Evolutionary conservation across 2,797 vertebrate genomes (phyloP), one percentile per base, ranked within the genome.

Genomic region (Heteromormyrus szaboi): DNA sequence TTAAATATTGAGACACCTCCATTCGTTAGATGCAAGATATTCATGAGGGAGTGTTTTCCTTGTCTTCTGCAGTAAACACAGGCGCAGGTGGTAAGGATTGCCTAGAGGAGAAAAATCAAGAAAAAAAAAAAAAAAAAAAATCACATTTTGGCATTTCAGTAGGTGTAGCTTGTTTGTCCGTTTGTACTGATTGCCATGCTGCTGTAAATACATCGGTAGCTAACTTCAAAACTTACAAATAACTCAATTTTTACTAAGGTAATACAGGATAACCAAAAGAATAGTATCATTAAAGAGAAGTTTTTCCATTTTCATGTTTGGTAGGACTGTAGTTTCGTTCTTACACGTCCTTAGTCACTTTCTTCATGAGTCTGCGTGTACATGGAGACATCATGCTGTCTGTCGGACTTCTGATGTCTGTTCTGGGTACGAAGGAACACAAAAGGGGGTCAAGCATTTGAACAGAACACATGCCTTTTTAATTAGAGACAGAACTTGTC

Each of bases 321-420:
- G 11, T 72, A n/a, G 33, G 19, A 25, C 22, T 62, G 29, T 72
- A 12, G 17, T 37, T 44, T 79, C 5, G 72, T 41, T 37, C 91
- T 89, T 89, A 91, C 91, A 86, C 68, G 29, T 87, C 56, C 86
- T 90, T 91, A 44, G 76, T 12, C 76, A 76, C 59, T 88, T 88
- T 89, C 86, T 89, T 91, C 87, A 90, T 68, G 56, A 93, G 90
- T 48, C 59, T 88, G 68, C 88, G 89, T 50, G 92, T 91, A 50
- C 92, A 93, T 8, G 92, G 92, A 53, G 92, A 93, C 17, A 92
- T 83, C 88, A 93, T 85, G 84, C 53, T 92, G 87, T 93, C 92
- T 19, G 92, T 93, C 54, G 92, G 92, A 76, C 92, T 92, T 85
- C 89, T 89, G 83, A 93, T 91, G 14, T 88, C 68, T 79, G 79